Conservation (phyloP, 2,888 invertebrate species). For the Nomada flava region DNA sequence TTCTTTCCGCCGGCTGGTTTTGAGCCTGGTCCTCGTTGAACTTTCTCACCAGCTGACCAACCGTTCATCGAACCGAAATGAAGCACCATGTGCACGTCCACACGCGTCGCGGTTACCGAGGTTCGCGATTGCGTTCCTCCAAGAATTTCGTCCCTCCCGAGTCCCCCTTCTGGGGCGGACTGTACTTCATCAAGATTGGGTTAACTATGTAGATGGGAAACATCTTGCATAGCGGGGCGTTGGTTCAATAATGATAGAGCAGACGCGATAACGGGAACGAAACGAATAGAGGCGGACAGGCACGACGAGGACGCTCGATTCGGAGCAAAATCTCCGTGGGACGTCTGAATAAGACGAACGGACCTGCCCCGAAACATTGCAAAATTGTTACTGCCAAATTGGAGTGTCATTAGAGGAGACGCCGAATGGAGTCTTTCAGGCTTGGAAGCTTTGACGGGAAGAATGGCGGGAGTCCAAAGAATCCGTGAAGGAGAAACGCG, state of each 20-base stretch:
- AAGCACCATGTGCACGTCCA: neutral
- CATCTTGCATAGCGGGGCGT: conserved; percentile 61
- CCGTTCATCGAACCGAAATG: conserved; percentile 16
- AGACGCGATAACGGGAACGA: conserved; percentile 59
- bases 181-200: conserved; percentile 57
- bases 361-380: too few relatives aligned
- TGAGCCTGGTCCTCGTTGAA: neutral
- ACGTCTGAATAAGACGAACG: conserved; percentile 49
- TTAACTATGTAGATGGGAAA: conserved; percentile 64
- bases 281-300: conserved; percentile 46
- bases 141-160: neutral
- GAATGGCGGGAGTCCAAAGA: neutral
- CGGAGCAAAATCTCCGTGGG: neutral
- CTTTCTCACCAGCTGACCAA: conserved; percentile 22
- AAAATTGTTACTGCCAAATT: too few relatives aligned
- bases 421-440: too few relatives aligned
- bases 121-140: conserved; percentile 24
- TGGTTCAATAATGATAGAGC: conserved; percentile 67
- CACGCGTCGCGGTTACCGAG: too few relatives aligned
- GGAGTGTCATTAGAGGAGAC: too few relatives aligned
- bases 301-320: conserved; percentile 15
- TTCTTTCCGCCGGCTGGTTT: conserved; percentile 9
- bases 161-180: conserved; percentile 19
- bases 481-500: neutral
- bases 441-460: neutral